Conservation (phyloP, 2,113 vertebrate species). For the Lophura nycthemera region DNA sequence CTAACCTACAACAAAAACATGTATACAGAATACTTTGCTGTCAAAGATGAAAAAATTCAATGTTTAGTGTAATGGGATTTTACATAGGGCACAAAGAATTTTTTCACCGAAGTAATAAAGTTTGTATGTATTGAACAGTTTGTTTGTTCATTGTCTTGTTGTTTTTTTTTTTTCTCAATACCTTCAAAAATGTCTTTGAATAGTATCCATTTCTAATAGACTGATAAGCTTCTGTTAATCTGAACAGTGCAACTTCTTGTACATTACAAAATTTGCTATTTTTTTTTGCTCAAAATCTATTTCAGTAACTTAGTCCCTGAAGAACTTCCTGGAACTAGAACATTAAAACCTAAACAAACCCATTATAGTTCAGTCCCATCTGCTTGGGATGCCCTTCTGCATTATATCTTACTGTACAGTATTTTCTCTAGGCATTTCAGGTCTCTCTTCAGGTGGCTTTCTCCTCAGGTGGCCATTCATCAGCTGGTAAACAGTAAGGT, state of each 20-base stretch:
- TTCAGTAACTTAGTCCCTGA: background rate
- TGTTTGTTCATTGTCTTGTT: background rate
- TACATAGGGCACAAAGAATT: background rate
- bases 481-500: background rate
- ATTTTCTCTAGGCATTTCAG: background rate
- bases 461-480: background rate
- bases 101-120: accelerated
- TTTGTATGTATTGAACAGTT: background rate
- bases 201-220: background rate
- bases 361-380: accelerated
- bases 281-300: background rate
- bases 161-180: background rate
- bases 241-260: background rate
- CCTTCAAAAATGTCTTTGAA: background rate
- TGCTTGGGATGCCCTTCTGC: background rate
- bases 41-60: background rate
- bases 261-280: background rate
- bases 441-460: background rate
- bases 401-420: background rate
- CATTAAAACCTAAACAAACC: background rate
- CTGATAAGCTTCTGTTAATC: background rate
- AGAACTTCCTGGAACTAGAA: background rate
- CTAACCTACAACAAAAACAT: background rate
- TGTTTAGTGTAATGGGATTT: background rate
- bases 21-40: background rate